Evolutionary conservation across 2,888 invertebrate genomes (phyloP).

Genomic region (Agrotis clavis): DNA sequence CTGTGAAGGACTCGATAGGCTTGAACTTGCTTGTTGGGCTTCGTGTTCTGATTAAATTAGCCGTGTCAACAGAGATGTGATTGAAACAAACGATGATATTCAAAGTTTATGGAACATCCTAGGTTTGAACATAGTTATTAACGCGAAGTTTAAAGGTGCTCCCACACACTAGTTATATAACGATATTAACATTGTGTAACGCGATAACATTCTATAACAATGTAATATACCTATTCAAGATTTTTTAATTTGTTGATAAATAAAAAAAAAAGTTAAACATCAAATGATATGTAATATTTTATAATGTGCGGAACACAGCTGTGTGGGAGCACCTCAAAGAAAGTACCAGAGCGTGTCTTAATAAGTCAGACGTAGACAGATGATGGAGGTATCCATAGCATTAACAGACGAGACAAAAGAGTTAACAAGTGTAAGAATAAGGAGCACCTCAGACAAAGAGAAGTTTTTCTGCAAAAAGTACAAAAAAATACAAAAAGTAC

Average conservation of each 20-base stretch:
- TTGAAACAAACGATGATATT: constrained; percentile 1
- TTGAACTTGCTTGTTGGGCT: constrained; percentile 56
- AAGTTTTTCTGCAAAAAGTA: constrained; percentile 66
- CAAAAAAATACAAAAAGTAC: constrained; percentile 64
- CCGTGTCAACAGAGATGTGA: constrained; percentile 15
- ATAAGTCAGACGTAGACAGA: constrained; percentile 48
- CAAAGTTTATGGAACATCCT: background rate
- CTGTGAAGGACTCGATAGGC: constrained; percentile 58
- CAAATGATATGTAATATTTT: too few relatives aligned
- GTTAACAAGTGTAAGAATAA: constrained; percentile 63
- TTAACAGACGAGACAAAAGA: constrained; percentile 59
- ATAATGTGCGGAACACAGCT: too few relatives aligned
- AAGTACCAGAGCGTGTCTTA: constrained; percentile 26
- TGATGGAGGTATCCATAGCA: constrained; percentile 43
- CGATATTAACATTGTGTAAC: too few relatives aligned
- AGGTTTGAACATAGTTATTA: constrained; percentile 1
- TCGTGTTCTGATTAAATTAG: constrained; percentile 36
- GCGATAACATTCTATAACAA: too few relatives aligned
- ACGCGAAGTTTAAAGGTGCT: background rate
- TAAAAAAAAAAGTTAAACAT: too few relatives aligned
- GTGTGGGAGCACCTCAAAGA: background rate
- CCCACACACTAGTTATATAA: too few relatives aligned
- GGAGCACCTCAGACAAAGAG: constrained; percentile 70
- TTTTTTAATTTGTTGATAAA: too few relatives aligned
- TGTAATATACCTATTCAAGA: too few relatives aligned